A percentile compares a stretch with the other conserved stretches of the same genome.
phyloP scores from a whole-genome alignment of 92 coral and sea anemone genomes.

The Montipora capitata region DNA sequence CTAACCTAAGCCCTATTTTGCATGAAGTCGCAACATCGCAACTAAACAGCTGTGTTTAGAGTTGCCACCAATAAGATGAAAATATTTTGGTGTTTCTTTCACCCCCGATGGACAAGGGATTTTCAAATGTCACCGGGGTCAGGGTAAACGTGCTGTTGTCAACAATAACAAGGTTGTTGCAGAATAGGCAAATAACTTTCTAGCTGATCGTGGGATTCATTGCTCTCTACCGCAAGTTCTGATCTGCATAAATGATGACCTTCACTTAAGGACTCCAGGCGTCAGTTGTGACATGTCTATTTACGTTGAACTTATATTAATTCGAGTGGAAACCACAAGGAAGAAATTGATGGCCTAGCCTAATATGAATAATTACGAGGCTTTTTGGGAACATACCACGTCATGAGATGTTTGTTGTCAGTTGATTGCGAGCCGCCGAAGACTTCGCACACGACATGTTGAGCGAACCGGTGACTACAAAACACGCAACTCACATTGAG shows the following conservation, averaged over 20 bases:
- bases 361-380: conserved; percentile 36
- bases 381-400: conserved; percentile 36
- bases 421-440: conserved; percentile 44
- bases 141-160: conserved; percentile 34
- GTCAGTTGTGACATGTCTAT: neutral
- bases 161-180: conserved; percentile 32
- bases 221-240: conserved; percentile 1
- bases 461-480: conserved; percentile 36
- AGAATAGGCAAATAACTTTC: conserved; percentile 23
- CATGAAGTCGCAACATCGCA: neutral
- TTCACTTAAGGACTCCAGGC: conserved; percentile 20
- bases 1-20: neutral
- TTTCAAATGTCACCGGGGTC: conserved; percentile 13
- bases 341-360: neutral
- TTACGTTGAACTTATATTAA: conserved; percentile 24
- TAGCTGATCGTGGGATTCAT: conserved; percentile 27
- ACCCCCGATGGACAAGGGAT: neutral
- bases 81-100: neutral
- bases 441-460: conserved; percentile 19
- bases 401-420: conserved; percentile 26
- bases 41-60: neutral
- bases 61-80: neutral
- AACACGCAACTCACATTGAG: conserved; percentile 11
- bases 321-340: conserved; percentile 13
- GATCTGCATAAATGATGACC: neutral